A percentile compares a stretch with the other conserved stretches of the same genome.
These are phyloP conservation scores for Caenorhabditis latens DNA, from an alignment of 1,140 invertebrate genomes.

Conservation along the genomic window DNA sequence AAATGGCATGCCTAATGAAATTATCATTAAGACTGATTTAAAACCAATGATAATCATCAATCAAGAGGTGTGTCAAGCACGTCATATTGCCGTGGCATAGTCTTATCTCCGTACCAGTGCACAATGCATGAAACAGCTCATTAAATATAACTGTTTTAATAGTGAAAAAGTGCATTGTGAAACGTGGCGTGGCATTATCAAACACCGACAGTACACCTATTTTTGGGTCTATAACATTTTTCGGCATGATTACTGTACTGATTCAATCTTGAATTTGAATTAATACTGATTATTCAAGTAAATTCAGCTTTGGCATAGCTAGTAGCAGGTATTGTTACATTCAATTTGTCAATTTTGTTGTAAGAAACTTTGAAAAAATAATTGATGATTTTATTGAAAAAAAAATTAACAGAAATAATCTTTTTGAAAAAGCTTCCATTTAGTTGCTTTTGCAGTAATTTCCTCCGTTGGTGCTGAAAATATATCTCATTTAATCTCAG, in stretches of 20 bases:
- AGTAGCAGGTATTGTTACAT: no score
- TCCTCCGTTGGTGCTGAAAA: conserved; percentile 40
- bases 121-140: background rate
- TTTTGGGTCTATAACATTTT: no score
- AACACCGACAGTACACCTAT: no score
- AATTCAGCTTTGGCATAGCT: no score
- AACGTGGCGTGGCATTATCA: background rate
- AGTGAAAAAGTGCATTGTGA: background rate
- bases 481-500: background rate
- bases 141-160: background rate
- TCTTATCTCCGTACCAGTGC: background rate
- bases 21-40: conserved; percentile 22
- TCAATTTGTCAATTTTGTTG: no score
- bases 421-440: background rate
- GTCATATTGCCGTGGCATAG: background rate
- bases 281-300: no score
- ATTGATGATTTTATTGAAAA: background rate
- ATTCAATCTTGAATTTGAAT: no score
- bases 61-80: background rate
- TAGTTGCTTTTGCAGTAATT: conserved; percentile 13
- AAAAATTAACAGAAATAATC: background rate
- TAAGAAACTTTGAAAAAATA: no score
- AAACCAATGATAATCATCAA: background rate
- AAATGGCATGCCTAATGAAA: conserved; percentile 1
- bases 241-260: no score